A percentile compares a stretch with the other conserved stretches of the same genome.
Evolutionary conservation across 2,797 vertebrate species (phyloP).

Genomic region (Malacoraja senta): DNA sequence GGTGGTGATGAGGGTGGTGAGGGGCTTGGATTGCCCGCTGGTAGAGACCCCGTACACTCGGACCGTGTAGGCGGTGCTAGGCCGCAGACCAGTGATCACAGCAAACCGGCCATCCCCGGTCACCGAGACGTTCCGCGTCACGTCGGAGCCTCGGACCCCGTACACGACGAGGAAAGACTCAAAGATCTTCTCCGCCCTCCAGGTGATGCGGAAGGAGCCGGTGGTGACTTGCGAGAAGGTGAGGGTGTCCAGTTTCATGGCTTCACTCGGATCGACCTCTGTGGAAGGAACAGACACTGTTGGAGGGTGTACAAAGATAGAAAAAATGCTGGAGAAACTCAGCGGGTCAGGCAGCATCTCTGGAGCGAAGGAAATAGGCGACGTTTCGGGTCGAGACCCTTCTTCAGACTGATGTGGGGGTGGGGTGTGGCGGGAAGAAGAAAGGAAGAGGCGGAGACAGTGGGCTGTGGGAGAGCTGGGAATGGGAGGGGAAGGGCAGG

Average conservation of each 20-base stretch:
- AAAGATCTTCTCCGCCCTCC: background rate
- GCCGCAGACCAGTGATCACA: conserved; percentile 41
- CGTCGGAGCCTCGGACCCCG: background rate
- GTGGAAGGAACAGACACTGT: background rate
- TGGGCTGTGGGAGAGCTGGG: too few species aligned
- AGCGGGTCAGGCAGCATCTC: too few species aligned
- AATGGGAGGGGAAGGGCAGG: too few species aligned
- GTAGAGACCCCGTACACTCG: conserved; percentile 46
- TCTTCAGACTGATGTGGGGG: too few species aligned
- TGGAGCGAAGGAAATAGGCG: too few species aligned
- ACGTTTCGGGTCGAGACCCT: too few species aligned
- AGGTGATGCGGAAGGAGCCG: background rate
- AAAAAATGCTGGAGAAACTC: too few species aligned
- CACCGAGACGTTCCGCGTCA: background rate
- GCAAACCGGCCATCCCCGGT: conserved; percentile 34
- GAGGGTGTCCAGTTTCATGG: background rate
- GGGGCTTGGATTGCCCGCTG: conserved; percentile 33
- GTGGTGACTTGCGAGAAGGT: background rate
- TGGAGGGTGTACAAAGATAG: too few species aligned
- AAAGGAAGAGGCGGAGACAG: too few species aligned
- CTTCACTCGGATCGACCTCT: conserved; percentile 17
- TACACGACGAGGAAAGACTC: background rate
- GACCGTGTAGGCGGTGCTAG: conserved; percentile 47
- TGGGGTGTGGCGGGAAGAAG: too few species aligned
- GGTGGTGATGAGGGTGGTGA: background rate